Evolutionary conservation across 2,888 invertebrate species (phyloP).

Genomic region (Cheilosia grossa): DNA sequence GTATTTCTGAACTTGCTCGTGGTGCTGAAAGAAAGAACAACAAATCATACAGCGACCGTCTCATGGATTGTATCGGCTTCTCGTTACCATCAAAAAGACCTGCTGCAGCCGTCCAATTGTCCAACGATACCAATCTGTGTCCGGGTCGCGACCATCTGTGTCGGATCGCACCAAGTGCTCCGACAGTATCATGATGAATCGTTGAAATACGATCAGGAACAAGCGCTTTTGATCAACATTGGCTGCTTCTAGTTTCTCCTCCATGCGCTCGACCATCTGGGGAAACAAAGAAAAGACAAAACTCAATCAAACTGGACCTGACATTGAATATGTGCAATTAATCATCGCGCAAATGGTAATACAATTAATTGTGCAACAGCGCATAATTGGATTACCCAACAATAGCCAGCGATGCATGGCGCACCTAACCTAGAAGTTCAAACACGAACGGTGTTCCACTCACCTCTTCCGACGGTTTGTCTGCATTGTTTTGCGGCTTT

Average conservation of each 20-base stretch:
- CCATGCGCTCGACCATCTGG: conserved; percentile 96
- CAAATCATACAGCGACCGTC: conserved; percentile 2
- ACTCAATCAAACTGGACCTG: conserved; percentile 3
- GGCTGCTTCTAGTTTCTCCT: conserved; percentile 96
- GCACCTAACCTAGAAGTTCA: background rate
- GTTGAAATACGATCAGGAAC: conserved; percentile 98
- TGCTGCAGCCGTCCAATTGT: conserved; percentile 97
- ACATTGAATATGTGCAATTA: conserved; percentile 25
- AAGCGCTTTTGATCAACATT: conserved; percentile 98
- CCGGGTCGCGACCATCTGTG: conserved; percentile 95
- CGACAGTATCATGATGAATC: conserved; percentile 98
- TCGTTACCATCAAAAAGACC: conserved; percentile 94
- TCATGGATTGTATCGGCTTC: conserved; percentile 4
- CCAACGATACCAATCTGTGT: conserved; percentile 98
- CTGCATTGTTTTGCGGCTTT: conserved; percentile 82
- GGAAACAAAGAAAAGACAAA: conserved; percentile 32
- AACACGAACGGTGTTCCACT: conserved; percentile 48
- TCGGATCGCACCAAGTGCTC: conserved; percentile 97
- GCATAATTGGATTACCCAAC: conserved; percentile 35
- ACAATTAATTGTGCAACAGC: conserved; percentile 12
- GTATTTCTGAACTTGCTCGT: conserved; percentile 98
- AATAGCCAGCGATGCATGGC: conserved; percentile 39
- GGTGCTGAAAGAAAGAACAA: conserved; percentile 88
- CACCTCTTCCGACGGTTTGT: conserved; percentile 87
- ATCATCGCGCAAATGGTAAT: conserved; percentile 11